A percentile compares a stretch with the other conserved stretches of the same genome.
These are phyloP conservation scores for Gila robusta DNA, from an alignment of 2,797 vertebrate genomes.

Conservation along the genomic window DNA sequence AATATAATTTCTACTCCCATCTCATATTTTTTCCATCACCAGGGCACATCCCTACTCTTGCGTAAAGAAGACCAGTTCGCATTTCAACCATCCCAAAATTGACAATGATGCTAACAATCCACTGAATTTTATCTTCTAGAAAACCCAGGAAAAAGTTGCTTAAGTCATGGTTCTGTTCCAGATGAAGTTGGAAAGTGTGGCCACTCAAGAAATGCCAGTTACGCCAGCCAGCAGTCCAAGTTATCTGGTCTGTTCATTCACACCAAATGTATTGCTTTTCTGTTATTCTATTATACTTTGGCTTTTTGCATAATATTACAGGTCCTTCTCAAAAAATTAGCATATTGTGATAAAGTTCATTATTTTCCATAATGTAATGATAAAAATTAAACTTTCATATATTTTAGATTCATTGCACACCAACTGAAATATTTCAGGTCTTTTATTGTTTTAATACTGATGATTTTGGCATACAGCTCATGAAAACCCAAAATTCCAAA, in stretches of 20 bases:
- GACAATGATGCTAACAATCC: not conserved
- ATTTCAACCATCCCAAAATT: not conserved
- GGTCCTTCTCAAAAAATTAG: too few relatives aligned
- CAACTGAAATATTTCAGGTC: too few relatives aligned
- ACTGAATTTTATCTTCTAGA: conserved; percentile 68
- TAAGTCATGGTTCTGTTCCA: conserved; percentile 85
- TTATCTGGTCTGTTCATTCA: conserved; percentile 86
- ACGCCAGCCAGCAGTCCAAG: conserved; percentile 92
- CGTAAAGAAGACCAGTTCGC: too few relatives aligned
- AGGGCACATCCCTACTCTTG: not conserved
- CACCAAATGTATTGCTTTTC: not conserved
- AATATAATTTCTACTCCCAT: not conserved
- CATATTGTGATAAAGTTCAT: too few relatives aligned
- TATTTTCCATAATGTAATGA: too few relatives aligned
- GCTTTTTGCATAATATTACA: not conserved
- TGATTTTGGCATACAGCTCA: too few relatives aligned
- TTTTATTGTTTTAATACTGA: too few relatives aligned
- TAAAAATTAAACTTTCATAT: too few relatives aligned
- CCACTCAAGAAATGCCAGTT: conserved; percentile 92
- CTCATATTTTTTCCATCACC: not conserved
- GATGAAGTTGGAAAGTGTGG: conserved; percentile 86
- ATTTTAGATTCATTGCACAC: too few relatives aligned
- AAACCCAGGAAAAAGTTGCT: conserved; percentile 80
- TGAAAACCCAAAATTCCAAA: too few relatives aligned
- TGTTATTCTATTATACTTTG: not conserved